Conservation (phyloP, 2,797 vertebrate species). For the Heliangelus exortis region DNA sequence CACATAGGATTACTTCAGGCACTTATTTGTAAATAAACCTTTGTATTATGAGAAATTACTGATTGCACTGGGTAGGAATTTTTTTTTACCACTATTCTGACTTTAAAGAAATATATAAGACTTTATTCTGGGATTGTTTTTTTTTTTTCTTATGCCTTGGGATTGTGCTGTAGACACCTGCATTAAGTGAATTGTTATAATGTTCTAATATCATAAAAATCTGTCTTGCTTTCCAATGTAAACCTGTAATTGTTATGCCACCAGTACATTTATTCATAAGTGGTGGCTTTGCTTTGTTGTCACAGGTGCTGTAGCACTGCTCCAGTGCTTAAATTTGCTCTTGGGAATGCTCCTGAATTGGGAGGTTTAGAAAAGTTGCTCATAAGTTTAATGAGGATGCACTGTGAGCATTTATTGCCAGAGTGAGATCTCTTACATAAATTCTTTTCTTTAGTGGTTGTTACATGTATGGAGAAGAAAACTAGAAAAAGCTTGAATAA, state of each 20-base stretch:
- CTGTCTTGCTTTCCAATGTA: not conserved
- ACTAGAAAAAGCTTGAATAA: not conserved
- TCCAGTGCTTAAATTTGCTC: not conserved
- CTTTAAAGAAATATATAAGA: not conserved
- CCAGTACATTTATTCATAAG: not conserved
- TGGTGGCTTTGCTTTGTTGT: not conserved
- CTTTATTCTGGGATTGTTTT: not conserved
- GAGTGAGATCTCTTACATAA: not conserved
- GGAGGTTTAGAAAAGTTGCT: not conserved
- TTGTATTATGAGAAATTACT: not conserved
- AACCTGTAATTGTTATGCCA: constrained; percentile 9
- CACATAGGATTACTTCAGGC: not conserved
- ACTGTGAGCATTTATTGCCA: not conserved
- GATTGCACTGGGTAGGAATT: not conserved
- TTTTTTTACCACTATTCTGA: not conserved
- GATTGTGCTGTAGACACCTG: not conserved
- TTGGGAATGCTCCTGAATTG: not conserved
- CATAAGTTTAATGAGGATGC: not conserved
- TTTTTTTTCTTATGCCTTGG: not conserved
- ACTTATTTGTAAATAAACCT: not conserved
- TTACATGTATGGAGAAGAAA: not conserved
- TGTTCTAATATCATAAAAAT: not conserved
- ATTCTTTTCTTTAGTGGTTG: not conserved
- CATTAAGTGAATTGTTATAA: not conserved
- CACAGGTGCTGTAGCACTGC: not conserved